Percentiles rank a stretch among this genome's conserved stretches.
Conservation (phyloP, 2,888 invertebrate species). For the Auanema freiburgensis region DNA sequence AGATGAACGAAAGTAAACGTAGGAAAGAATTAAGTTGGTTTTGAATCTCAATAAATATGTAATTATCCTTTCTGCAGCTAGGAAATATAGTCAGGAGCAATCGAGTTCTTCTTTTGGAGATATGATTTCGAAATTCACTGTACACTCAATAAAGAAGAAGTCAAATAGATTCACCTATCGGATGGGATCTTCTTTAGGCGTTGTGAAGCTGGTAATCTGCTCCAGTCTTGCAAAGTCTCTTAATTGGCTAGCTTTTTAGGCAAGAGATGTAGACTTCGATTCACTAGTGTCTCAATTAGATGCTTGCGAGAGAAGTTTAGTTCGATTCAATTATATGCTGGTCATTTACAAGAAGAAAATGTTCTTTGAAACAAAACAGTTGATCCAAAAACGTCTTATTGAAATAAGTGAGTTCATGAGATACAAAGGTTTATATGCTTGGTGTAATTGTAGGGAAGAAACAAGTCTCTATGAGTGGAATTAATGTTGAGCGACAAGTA, state of each 20-base stretch:
- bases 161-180: slow-evolving; percentile 59
- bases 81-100: slow-evolving; percentile 48
- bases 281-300: slow-evolving; percentile 46
- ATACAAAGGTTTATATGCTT: background rate
- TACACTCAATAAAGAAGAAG: slow-evolving; percentile 58
- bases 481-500: slow-evolving; percentile 28
- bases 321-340: slow-evolving; percentile 45
- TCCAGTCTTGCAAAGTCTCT: too few species aligned
- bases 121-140: slow-evolving; percentile 51
- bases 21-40: slow-evolving; percentile 54
- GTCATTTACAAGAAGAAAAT: slow-evolving; percentile 45
- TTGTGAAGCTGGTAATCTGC: slow-evolving; percentile 40
- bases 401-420: slow-evolving; percentile 30
- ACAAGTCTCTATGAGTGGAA: slow-evolving; percentile 19
- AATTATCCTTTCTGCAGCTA: slow-evolving; percentile 39
- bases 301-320: slow-evolving; percentile 47
- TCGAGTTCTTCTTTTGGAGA: slow-evolving; percentile 33
- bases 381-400: slow-evolving; percentile 34
- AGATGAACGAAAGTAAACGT: slow-evolving; percentile 61
- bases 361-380: slow-evolving; percentile 36
- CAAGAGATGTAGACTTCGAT: slow-evolving; percentile 48
- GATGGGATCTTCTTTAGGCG: slow-evolving; percentile 52
- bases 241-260: slow-evolving; percentile 23
- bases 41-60: slow-evolving; percentile 2
- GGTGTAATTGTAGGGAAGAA: slow-evolving; percentile 25